These are phyloP conservation scores for Daphoenositta chrysoptera DNA, from an alignment of 2,113 vertebrate genomes.

Conservation along the genomic window DNA sequence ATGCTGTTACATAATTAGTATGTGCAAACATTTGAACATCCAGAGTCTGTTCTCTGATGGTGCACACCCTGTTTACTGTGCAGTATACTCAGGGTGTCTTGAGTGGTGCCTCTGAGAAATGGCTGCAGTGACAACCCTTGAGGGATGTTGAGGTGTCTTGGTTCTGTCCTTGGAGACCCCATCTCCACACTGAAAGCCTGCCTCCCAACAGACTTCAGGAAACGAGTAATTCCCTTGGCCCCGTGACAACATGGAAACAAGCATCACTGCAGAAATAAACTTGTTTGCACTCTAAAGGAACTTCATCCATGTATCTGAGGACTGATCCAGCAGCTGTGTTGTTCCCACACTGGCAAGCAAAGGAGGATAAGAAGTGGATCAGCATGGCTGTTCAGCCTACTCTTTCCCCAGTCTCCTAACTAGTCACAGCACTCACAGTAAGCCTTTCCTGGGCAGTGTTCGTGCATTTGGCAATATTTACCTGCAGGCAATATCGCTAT, in stretches of 20 bases:
- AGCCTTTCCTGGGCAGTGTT: not conserved
- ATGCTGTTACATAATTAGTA: not conserved
- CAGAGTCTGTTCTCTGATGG: not conserved
- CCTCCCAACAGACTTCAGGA: not conserved
- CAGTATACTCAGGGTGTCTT: not conserved
- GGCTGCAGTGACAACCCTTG: not conserved
- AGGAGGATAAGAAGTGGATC: not conserved
- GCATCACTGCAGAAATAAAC: not conserved
- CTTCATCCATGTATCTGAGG: not conserved
- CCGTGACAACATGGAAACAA: not conserved
- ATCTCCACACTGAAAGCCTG: not conserved
- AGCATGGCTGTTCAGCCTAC: not conserved
- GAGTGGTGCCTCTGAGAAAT: not conserved
- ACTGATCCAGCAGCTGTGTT: not conserved
- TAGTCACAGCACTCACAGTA: fast-evolving
- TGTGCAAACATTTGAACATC: not conserved
- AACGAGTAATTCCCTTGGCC: not conserved
- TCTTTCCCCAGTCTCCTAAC: not conserved
- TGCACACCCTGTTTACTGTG: not conserved
- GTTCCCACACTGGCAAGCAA: not conserved
- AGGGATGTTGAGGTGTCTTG: not conserved
- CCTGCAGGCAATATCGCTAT: not conserved
- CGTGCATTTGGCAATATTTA: not conserved
- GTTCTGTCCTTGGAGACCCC: not conserved
- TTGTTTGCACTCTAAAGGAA: not conserved